Base-by-base conservation (phyloP, 2,888 invertebrate genomes). In the Heliconius charithonia region DNA sequence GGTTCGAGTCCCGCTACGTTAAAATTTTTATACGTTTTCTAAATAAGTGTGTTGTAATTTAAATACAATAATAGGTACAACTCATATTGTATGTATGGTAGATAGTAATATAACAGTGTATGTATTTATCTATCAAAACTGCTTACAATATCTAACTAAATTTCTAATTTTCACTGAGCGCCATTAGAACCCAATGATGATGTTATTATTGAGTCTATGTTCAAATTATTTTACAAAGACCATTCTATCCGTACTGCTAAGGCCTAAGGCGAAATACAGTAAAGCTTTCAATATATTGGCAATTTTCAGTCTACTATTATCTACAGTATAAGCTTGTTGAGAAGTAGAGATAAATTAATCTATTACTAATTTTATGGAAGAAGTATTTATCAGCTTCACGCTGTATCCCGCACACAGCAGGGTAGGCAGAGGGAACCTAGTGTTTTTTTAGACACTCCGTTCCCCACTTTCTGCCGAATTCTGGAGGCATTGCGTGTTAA, bases 221-320 rank as follows among this genome's bases (percentile, higher is more conserved):
- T 29, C 16, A 62, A 16, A 41, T 74, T 63, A 63, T 25, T 25
- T 63, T 41, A 37, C 63, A 74, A 74, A 74, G 73, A 62, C 73
- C 59, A 62, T 63, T 3, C 41, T 41, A 62, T 62, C 27, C 19
- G 22, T 41, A 74, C 63, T 63, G 41, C 63, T 73, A n/a, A 41
- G 45, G 67, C 77, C 73, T 77, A 62, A 73, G 59, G 77, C 77
- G 19, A 77, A 27, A 73, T 73, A 41, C 32, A 65, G 16, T 27
- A 19, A 51, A n/a, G 56, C 59, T 67, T 67, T 77, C 27, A 73
- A 37, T 41, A 25, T 73, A 77, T 73, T 77, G 77, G 59, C 73
- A 59, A 77, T 77, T 77, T 77, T 67, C 41, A 41, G 12, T 59
- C n/a, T n/a, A 67, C n/a, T 67, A 37, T 37, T 69, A 25, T 41